phyloP scores from a whole-genome alignment of 2,113 vertebrate species.

The Synchiropus splendidus region DNA sequence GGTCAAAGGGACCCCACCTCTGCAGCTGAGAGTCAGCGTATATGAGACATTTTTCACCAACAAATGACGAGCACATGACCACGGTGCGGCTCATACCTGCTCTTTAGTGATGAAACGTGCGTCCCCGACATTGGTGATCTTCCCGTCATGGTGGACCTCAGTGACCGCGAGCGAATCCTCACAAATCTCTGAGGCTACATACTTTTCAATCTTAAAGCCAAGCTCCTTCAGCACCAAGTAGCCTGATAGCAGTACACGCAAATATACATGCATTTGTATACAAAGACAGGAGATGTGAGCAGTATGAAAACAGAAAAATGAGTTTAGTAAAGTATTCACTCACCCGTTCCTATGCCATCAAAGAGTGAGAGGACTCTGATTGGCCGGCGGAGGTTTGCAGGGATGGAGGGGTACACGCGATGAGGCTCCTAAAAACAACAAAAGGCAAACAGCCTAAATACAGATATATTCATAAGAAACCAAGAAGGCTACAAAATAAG shows the following conservation, averaged over 20 bases:
- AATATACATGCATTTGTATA: neutral
- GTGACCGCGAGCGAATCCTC: conserved; percentile 74
- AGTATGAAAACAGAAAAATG: neutral
- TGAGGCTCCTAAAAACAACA: conserved; percentile 72
- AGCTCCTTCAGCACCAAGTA: conserved; percentile 84
- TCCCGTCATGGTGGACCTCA: conserved; percentile 72
- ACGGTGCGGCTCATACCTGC: conserved; percentile 57
- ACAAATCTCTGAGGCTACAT: conserved; percentile 83
- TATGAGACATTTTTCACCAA: neutral
- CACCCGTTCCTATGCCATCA: conserved; percentile 86
- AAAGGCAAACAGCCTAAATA: neutral
- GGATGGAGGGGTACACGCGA: conserved; percentile 80
- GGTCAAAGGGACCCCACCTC: conserved; percentile 87
- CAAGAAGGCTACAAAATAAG: neutral
- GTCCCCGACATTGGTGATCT: conserved; percentile 76
- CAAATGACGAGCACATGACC: neutral
- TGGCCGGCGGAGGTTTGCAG: conserved; percentile 71
- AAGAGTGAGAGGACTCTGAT: conserved; percentile 87
- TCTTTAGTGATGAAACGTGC: conserved; percentile 74
- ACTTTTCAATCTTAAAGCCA: conserved; percentile 84
- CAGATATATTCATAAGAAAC: neutral
- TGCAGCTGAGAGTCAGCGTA: conserved; percentile 20
- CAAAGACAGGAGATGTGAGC: neutral
- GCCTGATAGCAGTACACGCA: conserved; percentile 53
- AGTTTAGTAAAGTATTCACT: too few relatives aligned